Evolutionary conservation across 2,113 vertebrate species (phyloP), one percentile per base, ranked within the genome.

Genomic region (Albula glossodonta): DNA sequence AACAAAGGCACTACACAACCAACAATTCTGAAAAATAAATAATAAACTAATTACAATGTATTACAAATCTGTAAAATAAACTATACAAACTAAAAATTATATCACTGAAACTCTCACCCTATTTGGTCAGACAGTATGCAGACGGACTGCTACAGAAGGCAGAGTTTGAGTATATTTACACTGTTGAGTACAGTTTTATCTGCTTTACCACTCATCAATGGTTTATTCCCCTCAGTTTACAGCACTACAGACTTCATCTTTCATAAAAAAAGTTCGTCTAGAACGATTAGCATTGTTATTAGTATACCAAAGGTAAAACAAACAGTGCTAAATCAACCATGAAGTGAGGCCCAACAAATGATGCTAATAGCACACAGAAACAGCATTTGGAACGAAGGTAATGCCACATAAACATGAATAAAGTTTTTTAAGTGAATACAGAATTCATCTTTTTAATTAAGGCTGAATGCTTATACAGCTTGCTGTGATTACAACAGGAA

Each of bases 401-500:
- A 7, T 80, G 80, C 22, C 48, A 78, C 49, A 41, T 41, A 41
- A 41, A 41, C 12, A 3, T 22, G 53, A 85, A 60, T 31, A 51
- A 50, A 57, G 19, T 66, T 2, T 56, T 51, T 49, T 8, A 22
- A 25, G 15, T 49, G n/a, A 49, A 50, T 19, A 15, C 12, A 53
- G 79, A 56, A 85, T 85, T 31, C 70, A 84, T 57, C 12, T 25
- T 85, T 85, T 80, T 63, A 81, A 80, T 85, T 85, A 63, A 51
- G 49, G 49, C 50, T 74, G 70, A 74, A 74, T 31, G 70, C 22
- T 74, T n/a, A 31, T 31, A 74, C 25, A 22, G 70, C 70, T 74
- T 31, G 70, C n/a, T 86, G 57, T 88, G 89, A 90, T 89, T 57
- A 88, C 89, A 88, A 86, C 90, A 41, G 80, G 57, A 51, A 22